phyloP scores from a whole-genome alignment of 2,888 invertebrate species.

The Himalopsyche kuldschensis region DNA sequence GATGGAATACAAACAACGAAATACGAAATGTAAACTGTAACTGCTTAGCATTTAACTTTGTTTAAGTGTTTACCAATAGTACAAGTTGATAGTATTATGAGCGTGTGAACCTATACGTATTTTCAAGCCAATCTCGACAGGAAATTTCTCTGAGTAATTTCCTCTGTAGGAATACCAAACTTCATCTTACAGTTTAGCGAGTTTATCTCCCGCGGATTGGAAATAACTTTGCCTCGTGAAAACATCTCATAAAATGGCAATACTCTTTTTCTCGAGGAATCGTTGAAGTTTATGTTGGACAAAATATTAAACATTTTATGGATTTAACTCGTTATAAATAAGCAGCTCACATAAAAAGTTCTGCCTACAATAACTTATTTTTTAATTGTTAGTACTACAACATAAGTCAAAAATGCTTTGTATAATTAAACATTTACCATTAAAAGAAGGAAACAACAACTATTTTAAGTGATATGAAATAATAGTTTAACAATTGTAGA shows the following conservation, averaged over 20 bases:
- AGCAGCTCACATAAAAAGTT: not conserved
- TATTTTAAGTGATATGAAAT: too few species aligned
- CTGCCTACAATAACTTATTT: not conserved
- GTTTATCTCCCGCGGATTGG: slow-evolving; percentile 20
- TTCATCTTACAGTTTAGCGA: slow-evolving; percentile 13
- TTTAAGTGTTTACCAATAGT: slow-evolving; percentile 2
- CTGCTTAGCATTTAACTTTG: not conserved
- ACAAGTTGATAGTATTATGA: not conserved
- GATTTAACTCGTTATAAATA: not conserved
- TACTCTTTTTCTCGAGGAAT: not conserved
- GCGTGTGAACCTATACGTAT: slow-evolving; percentile 10
- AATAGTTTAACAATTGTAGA: too few species aligned
- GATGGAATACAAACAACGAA: not conserved
- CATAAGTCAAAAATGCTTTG: too few species aligned
- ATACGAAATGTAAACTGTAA: not conserved
- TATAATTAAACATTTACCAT: too few species aligned
- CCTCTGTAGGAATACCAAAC: slow-evolving; percentile 23
- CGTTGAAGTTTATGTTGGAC: not conserved
- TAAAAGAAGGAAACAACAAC: too few species aligned
- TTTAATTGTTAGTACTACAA: too few species aligned
- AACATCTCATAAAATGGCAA: slow-evolving; percentile 5
- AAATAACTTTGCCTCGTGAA: slow-evolving; percentile 11
- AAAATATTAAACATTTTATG: not conserved
- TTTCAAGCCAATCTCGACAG: slow-evolving; percentile 16
- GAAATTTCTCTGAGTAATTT: slow-evolving; percentile 22